A percentile compares a stretch with the other conserved stretches of the same genome.
phyloP scores from a whole-genome alignment of 1,140 invertebrate species.

The Galendromus occidentalis region DNA sequence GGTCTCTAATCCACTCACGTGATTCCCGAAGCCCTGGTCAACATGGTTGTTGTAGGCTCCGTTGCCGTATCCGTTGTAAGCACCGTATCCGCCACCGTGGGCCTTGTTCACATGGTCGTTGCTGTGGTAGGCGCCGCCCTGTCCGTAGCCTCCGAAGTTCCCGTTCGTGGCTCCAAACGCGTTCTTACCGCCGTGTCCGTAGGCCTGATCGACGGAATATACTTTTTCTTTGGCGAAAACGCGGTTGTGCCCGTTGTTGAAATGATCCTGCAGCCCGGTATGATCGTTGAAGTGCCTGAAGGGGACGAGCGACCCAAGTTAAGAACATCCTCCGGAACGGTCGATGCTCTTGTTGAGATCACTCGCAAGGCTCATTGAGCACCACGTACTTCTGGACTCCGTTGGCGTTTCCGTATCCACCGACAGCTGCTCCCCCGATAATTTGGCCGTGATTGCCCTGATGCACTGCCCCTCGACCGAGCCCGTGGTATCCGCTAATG shows the following conservation, averaged over 20 bases:
- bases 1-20: neutral
- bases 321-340: neutral
- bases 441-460: neutral
- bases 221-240: slow-evolving; percentile 1
- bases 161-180: neutral
- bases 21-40: neutral
- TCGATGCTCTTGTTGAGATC: no score
- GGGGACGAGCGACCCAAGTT: neutral
- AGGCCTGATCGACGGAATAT: neutral
- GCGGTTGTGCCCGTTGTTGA: neutral
- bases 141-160: neutral
- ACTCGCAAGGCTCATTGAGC: neutral
- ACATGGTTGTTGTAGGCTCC: neutral
- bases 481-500: neutral
- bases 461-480: neutral
- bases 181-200: neutral
- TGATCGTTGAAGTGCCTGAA: neutral
- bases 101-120: neutral
- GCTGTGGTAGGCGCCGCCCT: neutral
- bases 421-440: neutral
- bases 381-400: neutral
- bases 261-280: neutral
- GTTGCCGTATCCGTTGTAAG: slow-evolving; percentile 3
- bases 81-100: neutral
- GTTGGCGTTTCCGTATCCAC: neutral